phyloP scores from a whole-genome alignment of 2,888 invertebrate genomes.

The Pasiphila rectangulata region DNA sequence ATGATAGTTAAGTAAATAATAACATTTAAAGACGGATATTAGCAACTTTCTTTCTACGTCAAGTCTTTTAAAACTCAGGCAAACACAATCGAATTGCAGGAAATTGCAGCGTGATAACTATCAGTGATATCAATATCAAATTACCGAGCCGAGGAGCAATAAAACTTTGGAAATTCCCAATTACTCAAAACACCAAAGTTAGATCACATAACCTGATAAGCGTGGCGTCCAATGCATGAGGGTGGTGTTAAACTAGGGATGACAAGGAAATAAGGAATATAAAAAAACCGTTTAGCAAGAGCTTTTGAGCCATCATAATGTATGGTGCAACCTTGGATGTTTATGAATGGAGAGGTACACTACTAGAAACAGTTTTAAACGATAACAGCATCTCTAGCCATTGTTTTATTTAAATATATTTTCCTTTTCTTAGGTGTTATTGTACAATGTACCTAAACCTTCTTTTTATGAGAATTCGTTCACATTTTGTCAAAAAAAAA shows the following conservation, averaged over 20 bases:
- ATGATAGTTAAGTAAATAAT: conserved; percentile 26
- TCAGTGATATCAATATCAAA: conserved; percentile 28
- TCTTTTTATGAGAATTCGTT: too few species aligned
- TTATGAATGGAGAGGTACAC: too few species aligned
- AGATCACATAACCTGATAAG: conserved; percentile 62
- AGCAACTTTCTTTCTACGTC: too few species aligned
- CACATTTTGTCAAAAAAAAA: too few species aligned
- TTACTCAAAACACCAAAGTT: conserved; percentile 52
- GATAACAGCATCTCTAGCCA: too few species aligned
- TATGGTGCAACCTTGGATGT: not conserved
- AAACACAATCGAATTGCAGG: conserved; percentile 16
- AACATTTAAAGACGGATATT: too few species aligned
- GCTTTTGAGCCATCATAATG: too few species aligned
- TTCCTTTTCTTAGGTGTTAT: too few species aligned
- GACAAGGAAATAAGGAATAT: not conserved
- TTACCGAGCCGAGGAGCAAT: conserved; percentile 28
- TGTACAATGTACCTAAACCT: too few species aligned
- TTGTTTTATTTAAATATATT: too few species aligned
- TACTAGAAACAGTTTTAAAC: too few species aligned
- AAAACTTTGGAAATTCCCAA: conserved; percentile 46
- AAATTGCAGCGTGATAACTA: conserved; percentile 25
- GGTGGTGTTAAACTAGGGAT: conserved; percentile 30
- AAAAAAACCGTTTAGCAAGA: not conserved
- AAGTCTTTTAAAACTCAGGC: too few species aligned
- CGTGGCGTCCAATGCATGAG: conserved; percentile 52